These are phyloP conservation scores for Colius striatus DNA, from an alignment of 2,113 vertebrate genomes.

Conservation along the genomic window DNA sequence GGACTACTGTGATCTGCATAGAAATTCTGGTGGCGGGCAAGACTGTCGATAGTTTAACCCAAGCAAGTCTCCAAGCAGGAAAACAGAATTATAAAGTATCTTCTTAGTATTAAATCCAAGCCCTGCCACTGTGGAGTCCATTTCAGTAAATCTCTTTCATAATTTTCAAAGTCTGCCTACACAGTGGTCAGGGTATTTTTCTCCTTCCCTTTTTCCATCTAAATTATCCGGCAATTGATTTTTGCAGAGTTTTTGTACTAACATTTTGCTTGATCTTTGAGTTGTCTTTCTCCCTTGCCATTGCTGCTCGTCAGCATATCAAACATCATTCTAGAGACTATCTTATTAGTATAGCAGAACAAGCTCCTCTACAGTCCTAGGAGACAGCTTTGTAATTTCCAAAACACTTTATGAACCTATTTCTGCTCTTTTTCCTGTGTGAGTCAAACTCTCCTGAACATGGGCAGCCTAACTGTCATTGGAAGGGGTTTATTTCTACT, in stretches of 20 bases:
- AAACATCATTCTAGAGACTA: background rate
- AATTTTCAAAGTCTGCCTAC: background rate
- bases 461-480: background rate
- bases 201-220: background rate
- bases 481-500: background rate
- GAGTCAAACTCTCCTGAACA: background rate
- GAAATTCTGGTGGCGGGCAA: background rate
- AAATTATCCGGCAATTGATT: background rate
- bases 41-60: background rate
- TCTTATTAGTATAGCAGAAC: background rate
- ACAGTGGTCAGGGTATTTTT: background rate
- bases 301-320: background rate
- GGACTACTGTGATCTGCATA: background rate
- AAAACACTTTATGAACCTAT: background rate
- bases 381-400: background rate
- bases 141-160: background rate
- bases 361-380: background rate
- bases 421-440: background rate
- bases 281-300: background rate
- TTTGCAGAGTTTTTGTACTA: slow-evolving; percentile 9
- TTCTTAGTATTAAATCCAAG: background rate
- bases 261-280: background rate
- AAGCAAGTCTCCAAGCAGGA: background rate
- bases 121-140: background rate
- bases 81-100: background rate